These are phyloP conservation scores for Bombus haemorrhoidalis DNA, from an alignment of 1,140 invertebrate genomes.

Conservation along the genomic window DNA sequence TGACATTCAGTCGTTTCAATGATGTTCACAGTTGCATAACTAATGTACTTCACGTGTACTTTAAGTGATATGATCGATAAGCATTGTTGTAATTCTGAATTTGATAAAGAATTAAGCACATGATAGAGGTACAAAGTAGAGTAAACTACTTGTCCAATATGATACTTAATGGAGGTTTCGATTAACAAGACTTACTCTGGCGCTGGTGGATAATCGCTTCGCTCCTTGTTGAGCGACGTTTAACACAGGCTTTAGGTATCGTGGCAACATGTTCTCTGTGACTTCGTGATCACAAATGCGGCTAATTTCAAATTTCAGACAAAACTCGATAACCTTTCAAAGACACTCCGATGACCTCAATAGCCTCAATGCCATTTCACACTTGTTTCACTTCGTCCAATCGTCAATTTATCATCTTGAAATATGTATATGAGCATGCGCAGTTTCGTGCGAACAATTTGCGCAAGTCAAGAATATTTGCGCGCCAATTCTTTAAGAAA, in stretches of 20 bases:
- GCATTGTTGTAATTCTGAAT: background rate
- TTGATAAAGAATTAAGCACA: background rate
- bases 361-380: conserved; percentile 22
- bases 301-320: conserved; percentile 18
- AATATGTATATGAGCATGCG: conserved; percentile 37
- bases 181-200: conserved; percentile 67
- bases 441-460: background rate
- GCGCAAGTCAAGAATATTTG: background rate
- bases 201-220: conserved; percentile 76
- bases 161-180: background rate
- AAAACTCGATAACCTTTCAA: conserved; percentile 49
- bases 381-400: conserved; percentile 13
- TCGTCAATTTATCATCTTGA: background rate
- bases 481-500: conserved; percentile 14
- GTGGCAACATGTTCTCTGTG: conserved; percentile 73
- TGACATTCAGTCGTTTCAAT: background rate
- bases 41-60: background rate
- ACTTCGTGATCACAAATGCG: background rate
- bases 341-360: conserved; percentile 56
- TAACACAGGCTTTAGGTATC: conserved; percentile 73
- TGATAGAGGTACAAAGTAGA: too few species aligned
- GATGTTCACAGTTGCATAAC: conserved; percentile 31
- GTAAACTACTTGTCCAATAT: too few species aligned
- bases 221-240: conserved; percentile 72
- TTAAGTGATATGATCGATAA: background rate